Base-by-base conservation (phyloP, 2,888 invertebrate species). In the Buathra laborator region DNA sequence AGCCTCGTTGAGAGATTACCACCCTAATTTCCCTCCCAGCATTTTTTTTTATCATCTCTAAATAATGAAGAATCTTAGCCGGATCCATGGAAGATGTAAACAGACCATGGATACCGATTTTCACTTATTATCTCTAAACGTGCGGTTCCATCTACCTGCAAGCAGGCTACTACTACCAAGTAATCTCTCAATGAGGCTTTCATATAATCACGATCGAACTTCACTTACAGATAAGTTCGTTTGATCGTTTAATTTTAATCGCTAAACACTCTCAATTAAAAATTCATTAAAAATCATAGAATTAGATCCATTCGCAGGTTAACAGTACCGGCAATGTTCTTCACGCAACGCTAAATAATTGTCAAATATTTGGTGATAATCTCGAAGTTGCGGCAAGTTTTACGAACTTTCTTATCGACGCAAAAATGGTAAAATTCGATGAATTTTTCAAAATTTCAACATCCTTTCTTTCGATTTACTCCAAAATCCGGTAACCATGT, bases 111-210 rank as follows among this genome's bases (percentile, higher is more conserved):
- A n/a, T n/a, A n/a, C n/a, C n/a, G n/a, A n/a, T n/a, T n/a, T 43
- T 37, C 37, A 37, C 3, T n/a, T n/a, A n/a, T 3, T 64, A 37
- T 14, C 37, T 64, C 64, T 43, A 64, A 64, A 64, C 43, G 64
- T 64, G 64, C 37, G 64, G 64, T 64, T 64, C 59, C 37, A 37
- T 64, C 64, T 64, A 43, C 43, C 64, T 64, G 64, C 43, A 64
- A 37, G 64, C 64, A 64, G 64, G 32, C 64, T n/a, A n/a, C n/a
- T 64, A 64, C 64, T 64, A 64, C 64, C 64, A n/a, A 5, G 64
- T 64, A 64, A 64, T 64, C 32, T 64, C 64, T 64, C 43, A 37
- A 64, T 14, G 37, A 64, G 64, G 64, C 37, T 64, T 37, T 64
- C 37, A 64, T 16, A 64, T 64, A 64, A 32, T 64, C 32, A 32